Percentiles rank a stretch among this genome's conserved stretches.
Evolutionary conservation across 2,797 vertebrate genomes (phyloP).

Genomic region (Holocentrus rufus): DNA sequence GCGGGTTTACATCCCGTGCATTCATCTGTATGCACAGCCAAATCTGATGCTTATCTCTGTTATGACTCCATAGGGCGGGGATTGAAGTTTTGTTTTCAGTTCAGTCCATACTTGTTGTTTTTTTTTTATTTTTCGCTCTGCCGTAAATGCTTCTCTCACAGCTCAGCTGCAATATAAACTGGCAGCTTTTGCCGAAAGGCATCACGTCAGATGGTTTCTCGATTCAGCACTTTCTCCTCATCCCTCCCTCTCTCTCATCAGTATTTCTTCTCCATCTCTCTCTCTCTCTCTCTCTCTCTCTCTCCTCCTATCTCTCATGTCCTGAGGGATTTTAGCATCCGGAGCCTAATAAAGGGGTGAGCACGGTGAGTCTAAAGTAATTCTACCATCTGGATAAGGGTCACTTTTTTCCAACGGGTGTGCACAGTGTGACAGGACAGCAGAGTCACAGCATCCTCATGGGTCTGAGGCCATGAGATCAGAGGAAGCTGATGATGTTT

Average conservation of each 20-base stretch:
- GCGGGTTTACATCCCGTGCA: constrained; percentile 8
- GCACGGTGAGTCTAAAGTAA: constrained; percentile 63
- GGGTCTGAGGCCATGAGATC: constrained; percentile 47
- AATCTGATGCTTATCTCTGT: constrained; percentile 18
- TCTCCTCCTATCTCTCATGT: not conserved
- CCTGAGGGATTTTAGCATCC: constrained; percentile 56
- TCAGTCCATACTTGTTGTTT: not conserved
- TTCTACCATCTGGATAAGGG: constrained; percentile 68
- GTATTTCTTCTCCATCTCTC: constrained; percentile 32
- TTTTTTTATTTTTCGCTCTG: not conserved
- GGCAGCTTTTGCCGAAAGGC: constrained; percentile 63
- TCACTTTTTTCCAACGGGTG: constrained; percentile 54
- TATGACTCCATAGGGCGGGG: not conserved
- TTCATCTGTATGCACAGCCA: constrained; percentile 16
- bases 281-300: not conserved
- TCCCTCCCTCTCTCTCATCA: constrained; percentile 9
- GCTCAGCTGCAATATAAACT: constrained; percentile 53
- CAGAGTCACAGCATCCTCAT: constrained; percentile 38
- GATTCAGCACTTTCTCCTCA: constrained; percentile 66
- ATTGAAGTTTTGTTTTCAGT: not conserved
- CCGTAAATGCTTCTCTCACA: constrained; percentile 30
- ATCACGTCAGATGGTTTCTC: constrained; percentile 58
- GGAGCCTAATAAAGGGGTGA: constrained; percentile 58
- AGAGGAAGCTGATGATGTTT: constrained; percentile 51
- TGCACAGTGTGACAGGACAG: constrained; percentile 41